These are phyloP conservation scores for Papilio protenor DNA, from an alignment of 2,888 invertebrate species.

Conservation along the genomic window DNA sequence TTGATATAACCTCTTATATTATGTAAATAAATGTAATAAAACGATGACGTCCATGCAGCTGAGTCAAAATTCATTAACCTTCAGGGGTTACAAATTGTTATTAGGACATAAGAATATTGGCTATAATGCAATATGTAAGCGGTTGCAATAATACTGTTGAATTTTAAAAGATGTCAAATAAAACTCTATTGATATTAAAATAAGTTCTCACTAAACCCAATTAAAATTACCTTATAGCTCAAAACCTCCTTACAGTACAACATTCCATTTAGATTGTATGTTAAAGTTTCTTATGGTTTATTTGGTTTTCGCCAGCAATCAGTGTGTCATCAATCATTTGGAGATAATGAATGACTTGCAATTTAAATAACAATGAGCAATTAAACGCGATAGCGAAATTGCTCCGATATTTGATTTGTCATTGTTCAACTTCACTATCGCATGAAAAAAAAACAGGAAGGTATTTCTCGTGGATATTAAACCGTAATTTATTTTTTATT, in stretches of 20 bases:
- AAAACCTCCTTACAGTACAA: not conserved
- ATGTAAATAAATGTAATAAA: not conserved
- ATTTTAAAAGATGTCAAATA: too few species aligned
- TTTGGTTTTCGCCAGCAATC: not conserved
- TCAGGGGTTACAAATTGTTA: not conserved
- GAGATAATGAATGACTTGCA: constrained; percentile 32
- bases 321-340: constrained; percentile 13
- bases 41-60: not conserved
- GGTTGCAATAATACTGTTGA: too few species aligned
- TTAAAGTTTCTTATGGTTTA: not conserved
- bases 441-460: not conserved
- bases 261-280: too few species aligned
- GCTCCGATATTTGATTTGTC: not conserved
- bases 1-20: not conserved
- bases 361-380: constrained; percentile 12
- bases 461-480: not conserved
- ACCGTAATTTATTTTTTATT: not conserved
- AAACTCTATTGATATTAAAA: too few species aligned
- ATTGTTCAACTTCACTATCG: not conserved
- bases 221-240: not conserved
- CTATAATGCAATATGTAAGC: not conserved
- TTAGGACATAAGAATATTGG: not conserved
- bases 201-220: not conserved
- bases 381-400: not conserved
- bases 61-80: not conserved